Conservation (phyloP, 1,140 invertebrate genomes). For the Lepidotrigona ventralis region DNA sequence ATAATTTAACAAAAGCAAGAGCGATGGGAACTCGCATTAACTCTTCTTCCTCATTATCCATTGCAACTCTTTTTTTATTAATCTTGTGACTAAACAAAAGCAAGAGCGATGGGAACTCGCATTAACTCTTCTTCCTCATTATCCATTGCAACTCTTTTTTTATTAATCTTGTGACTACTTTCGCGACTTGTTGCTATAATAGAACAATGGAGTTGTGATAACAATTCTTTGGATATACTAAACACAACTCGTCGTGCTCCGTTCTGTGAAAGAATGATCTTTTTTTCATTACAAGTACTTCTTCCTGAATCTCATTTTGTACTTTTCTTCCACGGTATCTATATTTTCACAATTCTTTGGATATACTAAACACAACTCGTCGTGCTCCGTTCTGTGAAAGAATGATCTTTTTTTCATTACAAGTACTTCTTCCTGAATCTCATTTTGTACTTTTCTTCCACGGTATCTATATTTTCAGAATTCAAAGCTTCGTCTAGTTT, state of each 20-base stretch:
- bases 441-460: conserved; percentile 62
- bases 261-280: conserved; percentile 83
- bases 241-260: conserved; percentile 87
- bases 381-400: conserved; percentile 87
- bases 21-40: conserved; percentile 95
- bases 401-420: conserved; percentile 81
- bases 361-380: conserved; percentile 83
- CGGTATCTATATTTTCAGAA: conserved; percentile 44
- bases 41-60: conserved; percentile 91
- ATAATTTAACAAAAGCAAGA: conserved; percentile 93
- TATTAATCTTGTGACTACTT: conserved; percentile 90
- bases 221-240: conserved; percentile 79
- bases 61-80: conserved; percentile 84
- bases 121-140: conserved; percentile 94
- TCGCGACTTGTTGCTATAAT: conserved; percentile 89
- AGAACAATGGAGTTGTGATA: conserved; percentile 85
- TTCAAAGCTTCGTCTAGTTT: conserved; percentile 71
- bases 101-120: conserved; percentile 94
- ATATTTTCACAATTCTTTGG: conserved; percentile 80
- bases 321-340: conserved; percentile 61
- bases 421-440: conserved; percentile 64
- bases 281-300: conserved; percentile 81
- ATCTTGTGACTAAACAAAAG: conserved; percentile 93
- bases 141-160: conserved; percentile 82
- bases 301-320: conserved; percentile 40